A percentile compares a stretch with the other conserved stretches of the same genome.
These are phyloP conservation scores for Apis laboriosa DNA, from an alignment of 1,140 invertebrate species.

Conservation along the genomic window DNA sequence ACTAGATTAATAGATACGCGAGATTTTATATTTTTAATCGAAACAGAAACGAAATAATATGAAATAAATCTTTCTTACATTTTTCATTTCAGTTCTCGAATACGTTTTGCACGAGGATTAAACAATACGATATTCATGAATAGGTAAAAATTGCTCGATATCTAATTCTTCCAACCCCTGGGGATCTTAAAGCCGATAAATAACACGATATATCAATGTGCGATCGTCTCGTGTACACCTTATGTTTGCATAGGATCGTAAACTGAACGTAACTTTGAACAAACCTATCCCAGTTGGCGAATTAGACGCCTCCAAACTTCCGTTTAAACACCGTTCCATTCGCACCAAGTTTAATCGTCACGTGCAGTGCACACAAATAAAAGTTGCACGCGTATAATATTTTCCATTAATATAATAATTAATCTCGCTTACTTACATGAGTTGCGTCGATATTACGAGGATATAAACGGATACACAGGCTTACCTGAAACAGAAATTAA, in stretches of 20 bases:
- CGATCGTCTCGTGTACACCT: background rate
- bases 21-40: no score
- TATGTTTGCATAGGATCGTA: slow-evolving; percentile 9
- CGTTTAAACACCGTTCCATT: slow-evolving; percentile 3
- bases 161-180: no score
- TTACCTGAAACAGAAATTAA: slow-evolving; percentile 36
- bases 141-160: no score
- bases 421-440: background rate
- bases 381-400: background rate
- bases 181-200: no score
- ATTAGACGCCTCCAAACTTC: slow-evolving; percentile 13
- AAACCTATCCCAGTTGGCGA: background rate
- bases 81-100: no score
- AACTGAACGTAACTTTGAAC: slow-evolving; percentile 11
- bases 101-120: no score
- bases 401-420: background rate
- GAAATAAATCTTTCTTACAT: no score
- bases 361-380: background rate
- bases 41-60: no score
- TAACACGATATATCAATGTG: background rate
- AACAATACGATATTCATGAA: no score
- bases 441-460: no score
- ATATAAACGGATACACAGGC: background rate
- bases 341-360: background rate
- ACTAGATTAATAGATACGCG: no score